Evolutionary conservation across 2,888 invertebrate genomes (phyloP).

Genomic region (Eupithecia dodoneata): DNA sequence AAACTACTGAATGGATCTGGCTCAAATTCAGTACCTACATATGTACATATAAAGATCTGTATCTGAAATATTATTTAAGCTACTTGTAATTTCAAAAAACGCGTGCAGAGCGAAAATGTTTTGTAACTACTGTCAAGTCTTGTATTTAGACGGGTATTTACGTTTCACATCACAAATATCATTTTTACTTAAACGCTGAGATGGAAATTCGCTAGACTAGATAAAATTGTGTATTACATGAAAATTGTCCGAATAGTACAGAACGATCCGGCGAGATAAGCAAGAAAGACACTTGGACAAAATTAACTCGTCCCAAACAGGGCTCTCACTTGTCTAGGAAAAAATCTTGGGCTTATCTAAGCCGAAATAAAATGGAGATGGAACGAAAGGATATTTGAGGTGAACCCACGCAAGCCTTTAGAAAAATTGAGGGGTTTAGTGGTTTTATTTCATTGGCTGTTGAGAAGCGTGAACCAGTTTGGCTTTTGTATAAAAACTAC

Average conservation of each 20-base stretch:
- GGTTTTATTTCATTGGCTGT: constrained; percentile 29
- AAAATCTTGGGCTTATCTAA: constrained; percentile 66
- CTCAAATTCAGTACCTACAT: too few relatives aligned
- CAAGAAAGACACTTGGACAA: constrained; percentile 45
- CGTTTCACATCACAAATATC: background rate
- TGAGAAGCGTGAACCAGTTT: constrained; percentile 21
- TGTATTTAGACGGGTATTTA: background rate
- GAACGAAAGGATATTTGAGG: constrained; percentile 70
- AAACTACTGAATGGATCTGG: too few relatives aligned
- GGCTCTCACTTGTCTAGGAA: constrained; percentile 66
- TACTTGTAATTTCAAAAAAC: background rate
- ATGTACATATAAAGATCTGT: too few relatives aligned
- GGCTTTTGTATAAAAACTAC: constrained; percentile 8
- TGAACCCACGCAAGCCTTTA: constrained; percentile 64
- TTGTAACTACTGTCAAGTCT: background rate
- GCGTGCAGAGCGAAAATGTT: background rate
- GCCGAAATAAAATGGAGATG: constrained; percentile 75
- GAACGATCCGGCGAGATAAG: constrained; percentile 43
- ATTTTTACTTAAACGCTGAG: background rate
- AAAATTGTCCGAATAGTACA: constrained; percentile 6
- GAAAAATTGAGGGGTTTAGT: constrained; percentile 64
- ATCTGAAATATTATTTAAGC: too few relatives aligned
- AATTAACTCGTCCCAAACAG: constrained; percentile 54
- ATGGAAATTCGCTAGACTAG: background rate
- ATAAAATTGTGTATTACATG: constrained; percentile 1